Conservation (phyloP, 1,140 invertebrate species). For the Drosophila kikkawai region DNA sequence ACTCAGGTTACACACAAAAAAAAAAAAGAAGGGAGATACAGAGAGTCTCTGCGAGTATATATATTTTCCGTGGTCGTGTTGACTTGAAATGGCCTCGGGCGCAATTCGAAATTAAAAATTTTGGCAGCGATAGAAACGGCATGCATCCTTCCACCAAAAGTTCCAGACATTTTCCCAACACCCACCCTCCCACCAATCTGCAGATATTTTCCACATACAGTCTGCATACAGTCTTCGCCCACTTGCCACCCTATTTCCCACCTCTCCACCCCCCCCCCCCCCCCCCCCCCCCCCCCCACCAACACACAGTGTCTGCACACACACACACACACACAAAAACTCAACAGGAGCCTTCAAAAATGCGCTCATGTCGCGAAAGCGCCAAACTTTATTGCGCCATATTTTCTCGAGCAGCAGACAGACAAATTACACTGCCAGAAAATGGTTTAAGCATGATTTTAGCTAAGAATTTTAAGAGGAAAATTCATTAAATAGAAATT, state of each 20-base stretch:
- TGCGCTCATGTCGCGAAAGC: slow-evolving; percentile 65
- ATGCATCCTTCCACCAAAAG: background rate
- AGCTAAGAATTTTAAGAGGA: no score
- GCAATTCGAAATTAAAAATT: slow-evolving; percentile 71
- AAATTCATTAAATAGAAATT: background rate
- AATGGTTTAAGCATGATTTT: background rate
- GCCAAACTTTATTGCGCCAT: slow-evolving; percentile 75
- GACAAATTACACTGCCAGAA: slow-evolving; percentile 8
- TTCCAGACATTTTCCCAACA: slow-evolving; percentile 1
- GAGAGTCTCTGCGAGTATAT: background rate
- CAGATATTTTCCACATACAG: background rate
- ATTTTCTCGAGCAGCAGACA: slow-evolving; percentile 61
- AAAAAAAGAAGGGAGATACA: background rate
- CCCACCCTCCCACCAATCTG: background rate
- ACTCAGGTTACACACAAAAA: background rate
- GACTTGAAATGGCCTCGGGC: slow-evolving; percentile 55
- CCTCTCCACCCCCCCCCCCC: background rate
- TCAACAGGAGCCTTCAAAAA: slow-evolving; percentile 74
- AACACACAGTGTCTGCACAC: slow-evolving; percentile 13
- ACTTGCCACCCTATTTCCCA: background rate
- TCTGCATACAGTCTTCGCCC: background rate
- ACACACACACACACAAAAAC: slow-evolving; percentile 23
- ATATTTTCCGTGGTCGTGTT: slow-evolving; percentile 15
- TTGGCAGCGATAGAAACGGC: slow-evolving; percentile 56
- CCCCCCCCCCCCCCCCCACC: no score